A percentile compares a stretch with the other conserved stretches of the same genome.
Conservation (phyloP, 2,888 invertebrate genomes). For the Kryphioiulus occultus region DNA sequence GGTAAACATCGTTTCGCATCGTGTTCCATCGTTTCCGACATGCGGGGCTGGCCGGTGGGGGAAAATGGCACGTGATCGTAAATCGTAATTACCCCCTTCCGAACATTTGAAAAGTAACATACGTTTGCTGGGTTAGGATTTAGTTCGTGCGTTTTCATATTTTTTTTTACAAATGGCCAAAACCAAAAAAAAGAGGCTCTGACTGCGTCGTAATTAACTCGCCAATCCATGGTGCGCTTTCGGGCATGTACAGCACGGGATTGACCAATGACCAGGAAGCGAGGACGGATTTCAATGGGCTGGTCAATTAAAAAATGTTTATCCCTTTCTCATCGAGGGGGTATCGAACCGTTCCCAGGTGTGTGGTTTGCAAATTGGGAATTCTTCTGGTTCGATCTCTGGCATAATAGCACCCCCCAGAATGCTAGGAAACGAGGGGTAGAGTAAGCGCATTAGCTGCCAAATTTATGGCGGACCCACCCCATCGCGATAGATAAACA, state of each 20-base stretch:
- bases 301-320: neutral
- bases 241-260: neutral
- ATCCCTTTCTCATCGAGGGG: neutral
- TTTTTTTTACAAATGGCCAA: neutral
- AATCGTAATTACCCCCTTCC: conserved; percentile 8
- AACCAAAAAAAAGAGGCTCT: neutral
- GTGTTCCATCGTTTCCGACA: conserved; percentile 15
- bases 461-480: neutral
- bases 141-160: neutral
- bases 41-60: neutral
- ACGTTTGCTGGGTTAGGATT: neutral
- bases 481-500: neutral
- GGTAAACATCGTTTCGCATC: conserved; percentile 17
- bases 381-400: neutral
- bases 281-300: neutral
- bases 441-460: neutral
- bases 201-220: neutral
- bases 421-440: neutral
- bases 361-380: neutral
- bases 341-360: neutral
- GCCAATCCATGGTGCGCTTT: neutral
- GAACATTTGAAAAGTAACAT: neutral
- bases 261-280: neutral
- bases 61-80: conserved; percentile 7
- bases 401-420: neutral